Evolutionary conservation across 2,888 invertebrate genomes (phyloP).

Genomic region (Tipula confusa): DNA sequence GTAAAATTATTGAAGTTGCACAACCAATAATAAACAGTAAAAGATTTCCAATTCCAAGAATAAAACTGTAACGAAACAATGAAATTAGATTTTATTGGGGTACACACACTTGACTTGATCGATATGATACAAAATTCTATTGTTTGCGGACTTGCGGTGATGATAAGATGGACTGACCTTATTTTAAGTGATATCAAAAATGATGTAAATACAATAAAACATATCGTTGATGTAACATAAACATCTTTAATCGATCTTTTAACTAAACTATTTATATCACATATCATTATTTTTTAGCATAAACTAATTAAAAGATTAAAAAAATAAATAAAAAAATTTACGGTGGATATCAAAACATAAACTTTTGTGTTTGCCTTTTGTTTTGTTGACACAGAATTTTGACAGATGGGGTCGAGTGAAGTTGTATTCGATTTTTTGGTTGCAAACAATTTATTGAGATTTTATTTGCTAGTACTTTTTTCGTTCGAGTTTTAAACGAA

Average conservation of each 20-base stretch:
- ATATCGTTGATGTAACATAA: neutral
- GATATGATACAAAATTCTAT: neutral
- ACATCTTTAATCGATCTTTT: constrained; percentile 7
- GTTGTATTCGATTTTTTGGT: neutral
- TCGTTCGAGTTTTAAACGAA: no score
- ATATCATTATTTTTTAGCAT: neutral
- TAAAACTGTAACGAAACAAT: neutral
- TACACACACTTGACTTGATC: neutral
- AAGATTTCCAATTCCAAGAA: neutral
- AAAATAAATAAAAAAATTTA: neutral
- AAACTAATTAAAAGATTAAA: neutral
- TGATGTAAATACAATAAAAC: neutral
- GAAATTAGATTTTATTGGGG: neutral
- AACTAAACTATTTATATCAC: constrained; percentile 27
- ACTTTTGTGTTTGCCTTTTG: neutral
- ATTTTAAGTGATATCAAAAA: neutral
- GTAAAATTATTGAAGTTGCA: constrained; percentile 33
- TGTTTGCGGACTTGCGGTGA: neutral
- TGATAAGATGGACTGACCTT: constrained; percentile 13
- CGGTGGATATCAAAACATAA: neutral
- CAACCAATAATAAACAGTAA: constrained; percentile 33
- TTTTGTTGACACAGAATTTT: neutral
- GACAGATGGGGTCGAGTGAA: neutral
- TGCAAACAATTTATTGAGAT: neutral
- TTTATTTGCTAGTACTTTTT: neutral